Conservation (phyloP, 2,113 vertebrate genomes). For the Python bivittatus region DNA sequence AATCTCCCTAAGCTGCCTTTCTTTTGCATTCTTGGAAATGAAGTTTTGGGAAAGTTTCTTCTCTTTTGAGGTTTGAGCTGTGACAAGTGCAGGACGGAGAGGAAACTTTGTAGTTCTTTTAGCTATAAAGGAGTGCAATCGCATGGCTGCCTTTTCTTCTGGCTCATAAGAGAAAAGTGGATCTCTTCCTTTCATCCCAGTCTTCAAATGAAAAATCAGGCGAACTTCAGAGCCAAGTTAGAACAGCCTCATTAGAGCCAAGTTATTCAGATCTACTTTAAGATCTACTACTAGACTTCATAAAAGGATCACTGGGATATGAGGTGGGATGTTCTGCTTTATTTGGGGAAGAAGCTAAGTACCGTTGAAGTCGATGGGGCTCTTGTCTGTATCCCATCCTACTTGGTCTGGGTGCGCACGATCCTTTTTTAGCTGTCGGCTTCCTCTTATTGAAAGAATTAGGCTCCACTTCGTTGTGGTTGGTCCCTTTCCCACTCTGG, state of each 20-base stretch:
- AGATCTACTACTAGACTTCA: background rate
- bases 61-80: background rate
- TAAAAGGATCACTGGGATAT: background rate
- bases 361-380: background rate
- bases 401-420: background rate
- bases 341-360: background rate
- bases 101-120: background rate
- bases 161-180: background rate
- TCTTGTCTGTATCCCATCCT: background rate
- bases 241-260: background rate
- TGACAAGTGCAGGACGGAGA: background rate
- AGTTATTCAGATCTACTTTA: background rate
- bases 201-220: background rate
- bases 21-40: background rate
- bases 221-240: background rate
- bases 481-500: background rate
- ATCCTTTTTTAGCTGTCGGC: background rate
- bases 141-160: background rate
- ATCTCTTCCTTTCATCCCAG: background rate
- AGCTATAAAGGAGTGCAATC: background rate
- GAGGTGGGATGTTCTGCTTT: background rate
- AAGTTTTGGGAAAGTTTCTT: background rate
- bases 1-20: background rate
- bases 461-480: background rate
- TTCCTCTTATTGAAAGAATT: background rate